Percentiles rank a stretch among this genome's conserved stretches.
phyloP scores from a whole-genome alignment of 2,888 invertebrate genomes.

The Chaetogeoica ovagalla region DNA sequence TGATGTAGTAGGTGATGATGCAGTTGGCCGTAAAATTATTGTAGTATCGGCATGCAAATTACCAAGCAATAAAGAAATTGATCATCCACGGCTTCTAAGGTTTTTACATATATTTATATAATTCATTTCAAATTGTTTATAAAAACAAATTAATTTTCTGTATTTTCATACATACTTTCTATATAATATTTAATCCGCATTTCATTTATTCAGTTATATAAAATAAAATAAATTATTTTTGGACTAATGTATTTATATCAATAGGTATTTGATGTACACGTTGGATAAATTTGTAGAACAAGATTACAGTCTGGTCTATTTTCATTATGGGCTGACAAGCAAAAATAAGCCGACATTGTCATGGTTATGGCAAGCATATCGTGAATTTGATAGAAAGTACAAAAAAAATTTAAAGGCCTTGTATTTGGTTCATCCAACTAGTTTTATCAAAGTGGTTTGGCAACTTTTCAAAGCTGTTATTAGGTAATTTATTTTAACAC shows the following conservation, averaged over 20 bases:
- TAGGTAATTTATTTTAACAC: slow-evolving; percentile 61
- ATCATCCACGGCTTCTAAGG: slow-evolving; percentile 75
- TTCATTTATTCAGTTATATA: too few relatives aligned
- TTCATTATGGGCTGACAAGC: slow-evolving; percentile 93
- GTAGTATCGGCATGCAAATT: slow-evolving; percentile 92
- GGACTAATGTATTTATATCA: neutral
- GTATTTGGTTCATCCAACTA: slow-evolving; percentile 97
- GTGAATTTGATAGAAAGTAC: slow-evolving; percentile 96
- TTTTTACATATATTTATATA: slow-evolving; percentile 58
- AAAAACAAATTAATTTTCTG: neutral
- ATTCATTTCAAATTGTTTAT: neutral
- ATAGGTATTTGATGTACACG: slow-evolving; percentile 88
- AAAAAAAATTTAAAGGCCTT: slow-evolving; percentile 98
- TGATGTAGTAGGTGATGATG: slow-evolving; percentile 81
- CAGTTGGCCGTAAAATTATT: slow-evolving; percentile 89
- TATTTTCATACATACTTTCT: neutral
- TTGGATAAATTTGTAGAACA: slow-evolving; percentile 97
- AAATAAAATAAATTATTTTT: neutral
- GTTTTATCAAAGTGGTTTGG: slow-evolving; percentile 93
- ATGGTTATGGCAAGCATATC: slow-evolving; percentile 97
- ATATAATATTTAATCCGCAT: neutral
- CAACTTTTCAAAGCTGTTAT: slow-evolving; percentile 94
- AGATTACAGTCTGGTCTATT: slow-evolving; percentile 97
- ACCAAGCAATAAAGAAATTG: slow-evolving; percentile 77
- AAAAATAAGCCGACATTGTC: slow-evolving; percentile 93